Conservation (phyloP, 2,797 vertebrate genomes). For the Lepus townsendii region DNA sequence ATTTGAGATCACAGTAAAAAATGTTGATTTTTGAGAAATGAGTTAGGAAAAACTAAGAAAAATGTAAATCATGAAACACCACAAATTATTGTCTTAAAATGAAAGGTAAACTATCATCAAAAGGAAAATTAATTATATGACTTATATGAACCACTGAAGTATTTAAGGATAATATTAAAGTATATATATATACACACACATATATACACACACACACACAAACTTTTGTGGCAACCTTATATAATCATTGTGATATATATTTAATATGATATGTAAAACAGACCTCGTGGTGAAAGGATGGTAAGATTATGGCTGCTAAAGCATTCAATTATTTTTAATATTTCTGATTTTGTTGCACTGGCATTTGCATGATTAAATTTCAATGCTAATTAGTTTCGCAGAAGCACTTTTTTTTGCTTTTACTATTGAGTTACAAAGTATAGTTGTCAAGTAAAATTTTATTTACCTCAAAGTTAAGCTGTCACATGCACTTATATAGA, state of each 20-base stretch:
- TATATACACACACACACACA: too few species aligned
- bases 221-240: neutral
- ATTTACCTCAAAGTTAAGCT: slow-evolving; percentile 43
- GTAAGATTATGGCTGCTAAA: neutral
- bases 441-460: neutral
- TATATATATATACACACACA: neutral
- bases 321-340: neutral
- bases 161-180: slow-evolving; percentile 11
- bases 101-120: neutral
- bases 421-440: neutral
- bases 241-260: neutral
- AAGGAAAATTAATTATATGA: neutral
- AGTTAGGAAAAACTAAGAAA: neutral
- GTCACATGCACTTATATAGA: neutral
- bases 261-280: slow-evolving; percentile 4
- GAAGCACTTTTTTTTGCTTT: neutral
- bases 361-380: neutral
- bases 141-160: neutral
- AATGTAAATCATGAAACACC: neutral
- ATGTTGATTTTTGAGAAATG: neutral
- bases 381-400: neutral
- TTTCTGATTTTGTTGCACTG: neutral
- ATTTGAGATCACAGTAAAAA: neutral
- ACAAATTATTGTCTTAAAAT: neutral
- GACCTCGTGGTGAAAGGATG: neutral